Percentiles rank a stretch among this genome's conserved stretches.
Conservation (phyloP, 2,113 vertebrate species). For the Pipra filicauda region DNA sequence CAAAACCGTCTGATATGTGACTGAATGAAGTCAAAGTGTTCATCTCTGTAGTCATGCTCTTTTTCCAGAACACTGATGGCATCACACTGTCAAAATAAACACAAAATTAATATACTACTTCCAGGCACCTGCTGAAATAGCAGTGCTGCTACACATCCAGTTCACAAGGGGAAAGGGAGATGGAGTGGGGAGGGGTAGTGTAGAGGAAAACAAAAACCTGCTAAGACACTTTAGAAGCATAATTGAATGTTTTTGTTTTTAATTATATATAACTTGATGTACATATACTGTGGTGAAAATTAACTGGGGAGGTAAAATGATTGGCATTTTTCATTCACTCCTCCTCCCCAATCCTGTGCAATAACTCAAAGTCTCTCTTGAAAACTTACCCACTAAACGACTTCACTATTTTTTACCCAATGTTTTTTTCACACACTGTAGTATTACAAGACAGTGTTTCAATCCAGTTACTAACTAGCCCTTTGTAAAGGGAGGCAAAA, state of each 20-base stretch:
- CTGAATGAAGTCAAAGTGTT: conserved; percentile 98
- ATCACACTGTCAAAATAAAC: conserved; percentile 85
- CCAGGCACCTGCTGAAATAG: neutral
- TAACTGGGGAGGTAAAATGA: neutral
- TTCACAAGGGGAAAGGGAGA: neutral
- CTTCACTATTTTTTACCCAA: neutral
- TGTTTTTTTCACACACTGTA: neutral
- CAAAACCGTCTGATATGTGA: conserved; percentile 94
- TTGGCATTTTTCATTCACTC: neutral
- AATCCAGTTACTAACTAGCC: neutral
- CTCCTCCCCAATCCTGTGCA: neutral
- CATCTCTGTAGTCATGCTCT: conserved; percentile 98
- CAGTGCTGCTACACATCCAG: neutral
- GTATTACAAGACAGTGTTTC: neutral
- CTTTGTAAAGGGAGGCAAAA: conserved; percentile 3
- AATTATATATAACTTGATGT: neutral
- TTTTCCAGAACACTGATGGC: conserved; percentile 96
- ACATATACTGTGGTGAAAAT: neutral
- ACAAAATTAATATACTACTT: neutral
- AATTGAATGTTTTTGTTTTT: neutral
- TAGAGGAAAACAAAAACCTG: neutral
- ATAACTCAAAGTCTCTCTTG: neutral
- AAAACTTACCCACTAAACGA: neutral
- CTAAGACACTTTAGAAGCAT: neutral
- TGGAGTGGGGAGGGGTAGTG: neutral